Evolutionary conservation across 92 coral and sea anemone species (phyloP), one percentile per base, ranked within the genome.

Genomic region (Epizoanthus rinbou): DNA sequence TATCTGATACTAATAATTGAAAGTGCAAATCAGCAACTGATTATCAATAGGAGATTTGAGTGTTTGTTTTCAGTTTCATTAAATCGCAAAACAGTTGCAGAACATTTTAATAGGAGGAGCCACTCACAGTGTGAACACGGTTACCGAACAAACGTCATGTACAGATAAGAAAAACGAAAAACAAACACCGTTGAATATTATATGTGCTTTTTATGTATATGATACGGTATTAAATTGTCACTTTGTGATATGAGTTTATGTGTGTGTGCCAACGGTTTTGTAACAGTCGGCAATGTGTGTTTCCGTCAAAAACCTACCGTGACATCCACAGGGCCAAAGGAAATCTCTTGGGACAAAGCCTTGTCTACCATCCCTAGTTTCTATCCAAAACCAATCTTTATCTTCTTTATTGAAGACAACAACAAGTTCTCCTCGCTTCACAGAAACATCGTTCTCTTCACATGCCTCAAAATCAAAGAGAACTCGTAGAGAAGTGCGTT

Each of bases 301-400:
- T 53, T 16, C 17, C 11, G 13, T 22, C 16, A 45, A n/a, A 28
- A 8, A 66, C 92, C 18, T 85, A 89, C 92, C 92, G 31, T 89
- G 85, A 70, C 92, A 89, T 7, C 89, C 89, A 68, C 92, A 89
- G 17, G 92, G 92, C 92, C 92, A 89, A 41, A 89, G 84, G 57
- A 73, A 89, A 22, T 79, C 85, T 5, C 84, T 87, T 9, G 92
- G 92, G 18, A 89, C 92, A 73, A 89, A 89, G 58, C 92, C 92
- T 82, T 69, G 89, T 18, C 58, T 60, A 0, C 84, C 67, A 43
- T 85, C 75, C 0, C 47, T 68, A 43, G 86, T 85, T 67, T 89
- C 92, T 54, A 89, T 80, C 92, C 92, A 89, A 85, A 87, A 85
- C 92, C 92, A 89, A 15, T 89, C 92, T 7, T 81, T 59, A 14